These are phyloP conservation scores for Protaetia brevitarsis DNA, from an alignment of 1,140 invertebrate genomes.

Conservation along the genomic window DNA sequence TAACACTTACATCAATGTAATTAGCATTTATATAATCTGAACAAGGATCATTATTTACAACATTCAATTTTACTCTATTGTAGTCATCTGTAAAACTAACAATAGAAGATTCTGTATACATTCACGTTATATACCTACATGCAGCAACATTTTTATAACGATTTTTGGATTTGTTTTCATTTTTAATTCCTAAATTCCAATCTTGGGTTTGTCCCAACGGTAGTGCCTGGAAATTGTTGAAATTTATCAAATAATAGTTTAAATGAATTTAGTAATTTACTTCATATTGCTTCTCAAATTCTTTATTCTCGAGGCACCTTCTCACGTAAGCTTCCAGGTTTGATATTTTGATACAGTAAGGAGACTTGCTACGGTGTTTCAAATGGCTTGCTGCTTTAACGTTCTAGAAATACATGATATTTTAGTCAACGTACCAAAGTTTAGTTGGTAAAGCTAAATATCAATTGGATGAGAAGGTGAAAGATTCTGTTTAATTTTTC, in stretches of 20 bases:
- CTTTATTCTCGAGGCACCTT: conserved; percentile 21
- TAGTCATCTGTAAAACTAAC: conserved; percentile 64
- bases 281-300: conserved; percentile 29
- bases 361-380: neutral
- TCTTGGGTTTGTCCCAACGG: neutral
- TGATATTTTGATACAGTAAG: conserved; percentile 25
- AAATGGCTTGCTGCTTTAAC: neutral
- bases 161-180: conserved; percentile 68
- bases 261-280: neutral
- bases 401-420: neutral
- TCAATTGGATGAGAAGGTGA: no score
- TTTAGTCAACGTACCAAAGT: neutral
- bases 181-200: conserved; percentile 23
- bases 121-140: conserved; percentile 52
- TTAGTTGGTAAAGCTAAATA: no score
- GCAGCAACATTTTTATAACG: conserved; percentile 76
- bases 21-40: conserved; percentile 43
- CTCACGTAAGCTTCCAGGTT: conserved; percentile 29
- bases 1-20: conserved; percentile 30
- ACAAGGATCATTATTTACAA: conserved; percentile 48
- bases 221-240: neutral
- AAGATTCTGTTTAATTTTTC: no score
- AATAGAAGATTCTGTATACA: neutral
- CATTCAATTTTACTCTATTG: conserved; percentile 65
- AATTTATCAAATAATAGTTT: neutral